Evolutionary conservation across 2,888 invertebrate species (phyloP), one percentile per base, ranked within the genome.

Genomic region (Melinaea menophilus): DNA sequence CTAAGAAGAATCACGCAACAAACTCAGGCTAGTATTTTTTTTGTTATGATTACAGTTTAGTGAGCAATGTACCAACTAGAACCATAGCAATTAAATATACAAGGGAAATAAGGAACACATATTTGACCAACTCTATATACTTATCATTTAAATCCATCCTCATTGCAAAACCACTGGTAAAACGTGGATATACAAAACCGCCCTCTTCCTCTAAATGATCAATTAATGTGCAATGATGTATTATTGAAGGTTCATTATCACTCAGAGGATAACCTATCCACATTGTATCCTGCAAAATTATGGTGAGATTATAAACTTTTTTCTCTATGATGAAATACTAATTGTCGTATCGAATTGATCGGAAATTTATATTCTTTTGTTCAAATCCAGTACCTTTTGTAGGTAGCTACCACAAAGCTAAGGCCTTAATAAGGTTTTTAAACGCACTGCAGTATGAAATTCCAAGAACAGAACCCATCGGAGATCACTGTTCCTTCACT

Each of bases 191-290:
- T 68, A 93, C 93, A 77, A 97, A 95, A 71, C 92, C 92, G 46
- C 93, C 93, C 41, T 94, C 93, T 69, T 90, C 90, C 48, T 89
- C 88, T 69, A 90, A 67, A 58, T 95, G 92, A 70, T 95, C 94
- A 73, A 93, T 92, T 79, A 94, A 93, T 5, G 94, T 94, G 90
- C 96, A 98, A 84, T 98, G 98, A 86, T 98, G 98, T 71, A 97
- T 96, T 67, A 98, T 98, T 2, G 96, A 96, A 0, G 97, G 94
- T 75, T 96, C 95, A 60, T 90, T 89, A 79, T 98, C 97, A 68
- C 92, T 92, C 2, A 97, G 82, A 0, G 94, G 94, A 79, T 95
- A 93, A 3, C 97, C 97, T 61, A 96, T 81, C 93, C 94, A 95
- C 76, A 92, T 82, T 0, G 79, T 79, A 68, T 93, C 92, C 95